A percentile compares a stretch with the other conserved stretches of the same genome.
These are phyloP conservation scores for Lymantria dispar DNA, from an alignment of 2,888 invertebrate genomes.

Conservation along the genomic window DNA sequence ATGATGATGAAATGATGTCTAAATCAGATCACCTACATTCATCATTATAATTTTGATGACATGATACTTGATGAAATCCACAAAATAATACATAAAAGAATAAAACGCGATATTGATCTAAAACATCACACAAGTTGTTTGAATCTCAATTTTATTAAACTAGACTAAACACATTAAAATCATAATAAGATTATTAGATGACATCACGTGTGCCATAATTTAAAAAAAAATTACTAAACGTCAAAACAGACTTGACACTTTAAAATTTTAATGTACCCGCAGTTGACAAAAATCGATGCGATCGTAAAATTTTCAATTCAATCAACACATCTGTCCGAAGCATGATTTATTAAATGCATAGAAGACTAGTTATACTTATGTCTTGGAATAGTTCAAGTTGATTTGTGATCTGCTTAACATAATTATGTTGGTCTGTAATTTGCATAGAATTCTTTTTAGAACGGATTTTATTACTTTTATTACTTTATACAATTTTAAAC, in stretches of 20 bases:
- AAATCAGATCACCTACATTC: too few relatives aligned
- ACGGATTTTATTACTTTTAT: conserved; percentile 13
- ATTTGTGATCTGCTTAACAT: conserved; percentile 33
- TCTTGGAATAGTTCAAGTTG: conserved; percentile 18
- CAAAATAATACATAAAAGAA: too few relatives aligned
- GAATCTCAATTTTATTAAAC: background rate
- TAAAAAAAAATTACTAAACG: conserved; percentile 12
- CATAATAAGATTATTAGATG: conserved; percentile 6
- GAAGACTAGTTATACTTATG: conserved; percentile 7
- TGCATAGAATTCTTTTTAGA: conserved; percentile 30
- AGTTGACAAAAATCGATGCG: conserved; percentile 17
- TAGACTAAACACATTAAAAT: background rate
- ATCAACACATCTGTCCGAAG: conserved; percentile 25
- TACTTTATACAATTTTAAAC: too few relatives aligned
- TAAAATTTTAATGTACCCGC: conserved; percentile 20
- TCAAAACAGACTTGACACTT: conserved; percentile 19
- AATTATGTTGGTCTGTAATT: conserved; percentile 33
- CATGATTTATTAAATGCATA: conserved; percentile 32
- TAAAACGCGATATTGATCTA: too few relatives aligned
- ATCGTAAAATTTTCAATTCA: conserved; percentile 31
- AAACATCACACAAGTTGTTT: background rate
- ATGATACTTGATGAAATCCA: too few relatives aligned
- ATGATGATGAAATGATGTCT: too few relatives aligned
- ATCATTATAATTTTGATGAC: too few relatives aligned
- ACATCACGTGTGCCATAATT: conserved; percentile 12